phyloP scores from a whole-genome alignment of 1,140 invertebrate species.

The Lordiphosa stackelbergi region DNA sequence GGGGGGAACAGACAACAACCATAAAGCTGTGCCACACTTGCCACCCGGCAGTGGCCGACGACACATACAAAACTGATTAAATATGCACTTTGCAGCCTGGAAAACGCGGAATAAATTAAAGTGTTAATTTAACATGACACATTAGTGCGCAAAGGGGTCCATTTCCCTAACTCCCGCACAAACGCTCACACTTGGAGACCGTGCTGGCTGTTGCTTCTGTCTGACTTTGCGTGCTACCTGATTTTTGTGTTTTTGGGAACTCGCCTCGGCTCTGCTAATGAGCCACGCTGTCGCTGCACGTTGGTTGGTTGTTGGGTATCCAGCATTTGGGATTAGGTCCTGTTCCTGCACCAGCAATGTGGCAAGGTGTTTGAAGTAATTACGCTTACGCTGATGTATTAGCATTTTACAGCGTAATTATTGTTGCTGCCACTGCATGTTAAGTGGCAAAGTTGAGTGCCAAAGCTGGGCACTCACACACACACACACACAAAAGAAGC shows the following conservation, averaged over 20 bases:
- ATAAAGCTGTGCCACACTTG: slow-evolving; percentile 10
- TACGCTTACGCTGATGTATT: slow-evolving; percentile 66
- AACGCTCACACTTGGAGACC: slow-evolving; percentile 27
- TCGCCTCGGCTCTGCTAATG: slow-evolving; percentile 51
- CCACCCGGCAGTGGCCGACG: slow-evolving; percentile 37
- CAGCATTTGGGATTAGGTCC: slow-evolving; percentile 22
- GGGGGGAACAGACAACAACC: neutral
- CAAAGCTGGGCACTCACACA: slow-evolving; percentile 15
- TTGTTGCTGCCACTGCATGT: slow-evolving; percentile 43
- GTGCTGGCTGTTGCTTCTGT: slow-evolving; percentile 43
- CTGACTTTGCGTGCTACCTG: slow-evolving; percentile 27
- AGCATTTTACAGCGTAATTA: slow-evolving; percentile 66
- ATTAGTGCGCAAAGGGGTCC: slow-evolving; percentile 51
- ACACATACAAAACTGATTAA: slow-evolving; percentile 74
- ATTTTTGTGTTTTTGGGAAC: slow-evolving; percentile 26
- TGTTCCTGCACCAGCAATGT: slow-evolving; percentile 17
- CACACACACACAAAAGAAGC: slow-evolving; percentile 14
- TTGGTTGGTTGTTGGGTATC: neutral
- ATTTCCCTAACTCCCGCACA: slow-evolving; percentile 21
- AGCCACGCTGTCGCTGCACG: slow-evolving; percentile 21
- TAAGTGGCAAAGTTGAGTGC: slow-evolving; percentile 32
- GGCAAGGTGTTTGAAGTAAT: slow-evolving; percentile 72
- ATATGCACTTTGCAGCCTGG: slow-evolving; percentile 74
- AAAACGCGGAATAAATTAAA: slow-evolving; percentile 76
- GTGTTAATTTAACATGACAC: slow-evolving; percentile 77